Evolutionary conservation across 2,888 invertebrate species (phyloP).

Genomic region (Hartigia nigra): DNA sequence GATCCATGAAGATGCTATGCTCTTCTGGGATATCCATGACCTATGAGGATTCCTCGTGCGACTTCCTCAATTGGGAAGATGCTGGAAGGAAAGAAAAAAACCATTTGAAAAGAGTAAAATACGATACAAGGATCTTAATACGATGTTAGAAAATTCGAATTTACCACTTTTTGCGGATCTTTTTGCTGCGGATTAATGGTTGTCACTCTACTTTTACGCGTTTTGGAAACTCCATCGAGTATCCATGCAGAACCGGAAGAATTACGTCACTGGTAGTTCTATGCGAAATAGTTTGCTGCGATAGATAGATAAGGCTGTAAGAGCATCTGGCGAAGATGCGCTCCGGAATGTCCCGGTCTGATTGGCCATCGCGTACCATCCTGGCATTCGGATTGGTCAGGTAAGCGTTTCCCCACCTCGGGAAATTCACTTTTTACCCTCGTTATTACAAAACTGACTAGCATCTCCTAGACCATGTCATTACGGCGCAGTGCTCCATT

Average conservation of each 20-base stretch:
- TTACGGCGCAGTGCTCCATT: constrained; percentile 64
- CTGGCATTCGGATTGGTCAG: constrained; percentile 55
- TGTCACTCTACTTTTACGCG: neutral
- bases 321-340: constrained; percentile 41
- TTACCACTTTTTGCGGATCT: neutral
- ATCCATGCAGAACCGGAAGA: neutral
- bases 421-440: constrained; percentile 65
- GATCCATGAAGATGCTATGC: neutral
- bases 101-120: neutral
- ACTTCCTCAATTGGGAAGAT: neutral
- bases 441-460: constrained; percentile 65
- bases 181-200: neutral
- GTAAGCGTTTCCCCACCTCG: constrained; percentile 62
- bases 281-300: constrained; percentile 1
- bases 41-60: neutral
- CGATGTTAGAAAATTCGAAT: neutral
- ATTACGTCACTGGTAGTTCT: neutral
- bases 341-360: constrained; percentile 57
- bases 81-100: neutral
- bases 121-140: neutral
- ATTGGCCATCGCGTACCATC: constrained; percentile 48
- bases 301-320: constrained; percentile 9
- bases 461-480: constrained; percentile 66
- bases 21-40: neutral
- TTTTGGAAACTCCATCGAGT: neutral